These are phyloP conservation scores for Amphibalanus amphitrite DNA, from an alignment of 1,140 invertebrate species.

Conservation along the genomic window DNA sequence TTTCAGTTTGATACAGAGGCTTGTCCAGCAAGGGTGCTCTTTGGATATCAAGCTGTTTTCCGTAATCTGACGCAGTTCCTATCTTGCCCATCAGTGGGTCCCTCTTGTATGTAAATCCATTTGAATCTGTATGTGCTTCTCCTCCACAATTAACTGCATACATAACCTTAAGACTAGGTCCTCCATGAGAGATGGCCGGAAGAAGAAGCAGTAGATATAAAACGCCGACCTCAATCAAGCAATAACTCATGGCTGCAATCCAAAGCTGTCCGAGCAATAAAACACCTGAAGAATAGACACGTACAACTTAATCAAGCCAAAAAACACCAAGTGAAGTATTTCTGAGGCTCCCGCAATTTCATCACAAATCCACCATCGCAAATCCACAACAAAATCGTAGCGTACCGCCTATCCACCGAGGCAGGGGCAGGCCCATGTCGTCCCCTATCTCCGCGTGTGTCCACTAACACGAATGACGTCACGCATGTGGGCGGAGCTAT, in stretches of 20 bases:
- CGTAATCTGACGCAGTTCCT: slow-evolving; percentile 76
- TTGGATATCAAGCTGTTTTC: slow-evolving; percentile 67
- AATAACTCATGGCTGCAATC: neutral
- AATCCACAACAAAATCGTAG: no score
- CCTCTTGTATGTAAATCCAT: slow-evolving; percentile 57
- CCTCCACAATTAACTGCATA: slow-evolving; percentile 34
- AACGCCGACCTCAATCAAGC: neutral
- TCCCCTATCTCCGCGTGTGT: no score
- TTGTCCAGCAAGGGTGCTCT: slow-evolving; percentile 58
- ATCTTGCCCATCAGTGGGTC: slow-evolving; percentile 61
- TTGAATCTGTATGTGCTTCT: slow-evolving; percentile 55
- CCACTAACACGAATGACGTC: no score
- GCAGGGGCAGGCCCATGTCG: no score
- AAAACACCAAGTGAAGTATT: no score
- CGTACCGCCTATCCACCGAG: no score
- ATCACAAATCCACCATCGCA: no score
- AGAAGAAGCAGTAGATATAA: neutral
- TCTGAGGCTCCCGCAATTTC: no score
- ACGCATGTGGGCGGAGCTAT: no score
- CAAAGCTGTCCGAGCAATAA: no score
- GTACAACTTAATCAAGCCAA: no score
- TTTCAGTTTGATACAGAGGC: slow-evolving; percentile 73
- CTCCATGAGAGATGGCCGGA: neutral
- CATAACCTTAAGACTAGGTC: neutral
- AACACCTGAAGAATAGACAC: no score